These are phyloP conservation scores for Drosophila sp. DNA, from an alignment of 1,140 invertebrate species.

Conservation along the genomic window DNA sequence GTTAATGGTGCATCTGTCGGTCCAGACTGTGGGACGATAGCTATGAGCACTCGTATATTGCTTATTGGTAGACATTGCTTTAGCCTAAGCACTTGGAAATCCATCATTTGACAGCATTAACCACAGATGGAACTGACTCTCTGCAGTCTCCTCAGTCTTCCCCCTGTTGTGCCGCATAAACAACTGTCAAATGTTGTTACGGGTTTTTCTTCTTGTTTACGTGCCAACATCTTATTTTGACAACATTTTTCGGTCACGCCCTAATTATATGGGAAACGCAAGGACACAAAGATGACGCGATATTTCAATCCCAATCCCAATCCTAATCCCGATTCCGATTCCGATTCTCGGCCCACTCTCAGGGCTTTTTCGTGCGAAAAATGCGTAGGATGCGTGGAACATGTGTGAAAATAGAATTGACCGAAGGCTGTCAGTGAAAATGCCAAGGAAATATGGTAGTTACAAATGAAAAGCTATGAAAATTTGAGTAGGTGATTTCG, in stretches of 20 bases:
- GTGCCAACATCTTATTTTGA: constrained; percentile 19
- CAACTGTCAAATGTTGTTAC: constrained; percentile 25
- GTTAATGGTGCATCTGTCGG: constrained; percentile 13
- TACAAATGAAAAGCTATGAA: constrained; percentile 14
- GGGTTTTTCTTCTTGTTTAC: constrained; percentile 21
- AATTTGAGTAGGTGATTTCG: constrained; percentile 1
- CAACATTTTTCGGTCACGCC: constrained; percentile 24
- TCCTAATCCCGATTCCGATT: background rate
- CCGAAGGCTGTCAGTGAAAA: constrained; percentile 20
- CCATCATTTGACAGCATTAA: too few relatives aligned
- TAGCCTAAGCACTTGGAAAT: constrained; percentile 35
- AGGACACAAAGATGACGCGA: constrained; percentile 17
- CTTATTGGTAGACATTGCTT: constrained; percentile 14
- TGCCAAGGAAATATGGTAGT: constrained; percentile 21
- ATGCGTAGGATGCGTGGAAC: constrained; percentile 10
- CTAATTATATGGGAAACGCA: constrained; percentile 31
- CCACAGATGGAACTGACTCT: constrained; percentile 12
- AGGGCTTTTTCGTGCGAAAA: too few relatives aligned
- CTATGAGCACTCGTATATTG: constrained; percentile 3
- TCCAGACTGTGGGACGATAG: background rate
- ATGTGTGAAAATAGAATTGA: constrained; percentile 40
- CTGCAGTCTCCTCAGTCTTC: background rate
- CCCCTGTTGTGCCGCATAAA: constrained; percentile 5
- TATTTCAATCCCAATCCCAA: background rate
- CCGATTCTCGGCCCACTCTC: too few relatives aligned